Conservation (phyloP, 2,113 vertebrate species). For the Otocyon megalotis region DNA sequence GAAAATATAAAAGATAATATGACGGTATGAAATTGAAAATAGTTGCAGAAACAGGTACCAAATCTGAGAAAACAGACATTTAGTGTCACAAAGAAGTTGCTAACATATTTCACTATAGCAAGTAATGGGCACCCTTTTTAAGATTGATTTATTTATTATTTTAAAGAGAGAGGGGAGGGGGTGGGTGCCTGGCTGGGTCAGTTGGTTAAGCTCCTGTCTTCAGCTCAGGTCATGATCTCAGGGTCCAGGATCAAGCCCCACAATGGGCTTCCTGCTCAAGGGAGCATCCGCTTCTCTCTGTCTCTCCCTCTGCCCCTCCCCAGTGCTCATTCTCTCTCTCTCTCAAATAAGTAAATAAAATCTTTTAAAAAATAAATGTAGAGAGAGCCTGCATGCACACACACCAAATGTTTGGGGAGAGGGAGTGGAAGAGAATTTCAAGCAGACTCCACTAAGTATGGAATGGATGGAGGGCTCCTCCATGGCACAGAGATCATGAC, state of each 20-base stretch:
- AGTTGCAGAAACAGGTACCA: not conserved
- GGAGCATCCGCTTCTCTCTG: no score
- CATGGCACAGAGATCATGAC: not conserved
- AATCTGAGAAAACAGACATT: not conserved
- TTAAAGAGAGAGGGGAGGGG: not conserved
- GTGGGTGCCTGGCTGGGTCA: not conserved
- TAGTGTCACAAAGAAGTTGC: not conserved
- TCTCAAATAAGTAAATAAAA: no score
- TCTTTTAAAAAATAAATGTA: no score
- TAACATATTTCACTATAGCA: not conserved
- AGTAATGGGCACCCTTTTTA: slow-evolving; percentile 2
- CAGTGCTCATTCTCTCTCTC: no score
- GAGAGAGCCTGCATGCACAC: no score
- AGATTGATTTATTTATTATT: not conserved
- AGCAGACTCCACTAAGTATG: not conserved
- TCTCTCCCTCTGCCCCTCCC: no score
- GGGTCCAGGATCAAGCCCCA: no score
- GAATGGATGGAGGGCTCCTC: not conserved
- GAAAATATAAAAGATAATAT: not conserved
- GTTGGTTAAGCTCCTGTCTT: no score
- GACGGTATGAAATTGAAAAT: not conserved
- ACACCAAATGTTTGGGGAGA: not conserved
- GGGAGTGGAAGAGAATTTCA: not conserved
- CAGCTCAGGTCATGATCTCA: no score
- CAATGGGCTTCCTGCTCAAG: no score